Base-by-base conservation (phyloP, 2,797 vertebrate species). In the Hirundo rustica region DNA sequence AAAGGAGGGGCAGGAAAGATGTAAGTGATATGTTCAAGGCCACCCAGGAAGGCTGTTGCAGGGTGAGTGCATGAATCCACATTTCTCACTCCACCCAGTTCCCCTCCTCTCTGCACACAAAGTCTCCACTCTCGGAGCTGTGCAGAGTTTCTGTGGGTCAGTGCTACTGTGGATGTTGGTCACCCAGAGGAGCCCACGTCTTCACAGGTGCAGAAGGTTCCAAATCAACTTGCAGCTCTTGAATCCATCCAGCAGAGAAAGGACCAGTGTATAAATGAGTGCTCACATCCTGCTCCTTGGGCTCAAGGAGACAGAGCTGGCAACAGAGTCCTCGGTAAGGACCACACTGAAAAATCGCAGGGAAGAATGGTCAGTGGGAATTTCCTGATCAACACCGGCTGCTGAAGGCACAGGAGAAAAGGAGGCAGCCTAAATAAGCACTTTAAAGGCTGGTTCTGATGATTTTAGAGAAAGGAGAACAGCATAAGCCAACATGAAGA, bases 1-100 rank as follows among this genome's bases (percentile, higher is more conserved):
- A 84, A 84, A 93, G 94, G 88, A 91, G 70, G 51, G 66, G 90
- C 76, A 92, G 90, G 83, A 93, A 93, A 68, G 76, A 92, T 92
- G 51, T 17, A 71, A 93, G 26, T 27, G 62, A 76, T 92, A 78
- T 36, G 29, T 38, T 86, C 85, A 88, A 74, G 92, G 89, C 96
- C 92, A 96, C 94, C 89, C 96, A 95, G 94, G 71, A 92, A 88
- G 95, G 61, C 44, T 60, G 60, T 7, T 81, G 42, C 53, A 81
- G 32, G 40, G 23, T 13, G 17, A 86, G 73, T 38, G 91, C 45
- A 53, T 13, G 5, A 90, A 79, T 67, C 66, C 82, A 78, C 48
- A 47, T 81, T 93, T 93, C 79, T 82, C 75, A 85, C 70, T 79
- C 82, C 88, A 88, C 89, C 60, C 32, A 6, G 5, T 51, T 92